Evolutionary conservation across 2,113 vertebrate species (phyloP).

Genomic region (Solea solea): DNA sequence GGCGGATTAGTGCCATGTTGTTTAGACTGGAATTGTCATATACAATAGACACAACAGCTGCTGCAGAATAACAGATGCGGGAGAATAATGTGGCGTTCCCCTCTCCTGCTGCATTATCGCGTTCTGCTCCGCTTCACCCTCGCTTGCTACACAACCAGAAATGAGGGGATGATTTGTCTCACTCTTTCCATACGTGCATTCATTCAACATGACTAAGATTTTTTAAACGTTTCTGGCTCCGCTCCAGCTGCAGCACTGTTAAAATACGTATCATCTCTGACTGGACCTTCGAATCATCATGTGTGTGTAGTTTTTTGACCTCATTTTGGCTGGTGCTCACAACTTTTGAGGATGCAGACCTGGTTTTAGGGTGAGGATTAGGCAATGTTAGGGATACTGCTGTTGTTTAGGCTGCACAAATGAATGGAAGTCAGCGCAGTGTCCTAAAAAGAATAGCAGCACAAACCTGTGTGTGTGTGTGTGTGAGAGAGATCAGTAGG

Average conservation of each 20-base stretch:
- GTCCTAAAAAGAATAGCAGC: too few relatives aligned
- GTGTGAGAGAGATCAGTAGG: not conserved
- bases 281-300: constrained; percentile 60
- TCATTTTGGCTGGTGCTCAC: too few relatives aligned
- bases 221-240: constrained; percentile 66
- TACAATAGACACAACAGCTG: constrained; percentile 71
- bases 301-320: not conserved
- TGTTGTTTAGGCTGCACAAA: too few relatives aligned
- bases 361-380: too few relatives aligned
- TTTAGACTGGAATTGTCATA: constrained; percentile 76
- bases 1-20: constrained; percentile 73
- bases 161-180: constrained; percentile 30
- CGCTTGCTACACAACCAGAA: constrained; percentile 20
- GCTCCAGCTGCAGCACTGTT: constrained; percentile 59
- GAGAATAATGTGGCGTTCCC: constrained; percentile 52
- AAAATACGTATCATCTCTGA: constrained; percentile 80
- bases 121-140: constrained; percentile 20
- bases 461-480: constrained; percentile 10
- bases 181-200: constrained; percentile 36
- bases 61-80: constrained; percentile 60
- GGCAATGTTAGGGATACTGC: too few relatives aligned
- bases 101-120: constrained; percentile 37
- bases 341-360: too few relatives aligned
- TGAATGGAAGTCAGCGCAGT: too few relatives aligned
- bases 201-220: constrained; percentile 52